A percentile compares a stretch with the other conserved stretches of the same genome.
phyloP scores from a whole-genome alignment of 2,888 invertebrate species.

The Apamea monoglypha region DNA sequence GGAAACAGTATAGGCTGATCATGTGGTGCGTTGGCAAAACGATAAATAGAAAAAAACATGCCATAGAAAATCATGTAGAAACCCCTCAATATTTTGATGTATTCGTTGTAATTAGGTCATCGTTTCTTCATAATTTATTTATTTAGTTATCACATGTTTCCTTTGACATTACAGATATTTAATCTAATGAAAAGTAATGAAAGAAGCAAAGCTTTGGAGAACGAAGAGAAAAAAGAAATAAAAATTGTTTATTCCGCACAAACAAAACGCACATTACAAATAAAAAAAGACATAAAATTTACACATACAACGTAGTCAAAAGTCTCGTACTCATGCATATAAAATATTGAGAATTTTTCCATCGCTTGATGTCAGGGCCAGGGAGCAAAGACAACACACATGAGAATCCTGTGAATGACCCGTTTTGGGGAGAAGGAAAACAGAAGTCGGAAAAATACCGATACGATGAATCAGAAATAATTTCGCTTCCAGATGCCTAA shows the following conservation, averaged over 20 bases:
- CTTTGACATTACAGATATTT: too few species aligned
- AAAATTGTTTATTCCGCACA: not conserved
- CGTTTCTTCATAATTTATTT: not conserved
- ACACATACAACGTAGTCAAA: too few species aligned
- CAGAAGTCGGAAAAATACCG: not conserved
- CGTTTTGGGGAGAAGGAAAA: not conserved
- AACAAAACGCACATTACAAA: too few species aligned
- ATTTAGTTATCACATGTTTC: too few species aligned
- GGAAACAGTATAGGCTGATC: too few species aligned
- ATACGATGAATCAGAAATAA: not conserved
- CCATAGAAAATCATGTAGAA: not conserved
- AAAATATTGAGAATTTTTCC: too few species aligned
- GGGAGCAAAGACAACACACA: too few species aligned
- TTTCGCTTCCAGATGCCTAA: not conserved
- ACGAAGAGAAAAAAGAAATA: too few species aligned
- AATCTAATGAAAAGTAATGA: too few species aligned
- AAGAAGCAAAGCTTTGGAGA: not conserved
- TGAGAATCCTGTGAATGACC: not conserved
- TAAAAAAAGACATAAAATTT: too few species aligned
- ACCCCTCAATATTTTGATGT: not conserved
- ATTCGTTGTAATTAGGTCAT: not conserved
- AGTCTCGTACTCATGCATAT: too few species aligned
- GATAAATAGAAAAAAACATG: not conserved
- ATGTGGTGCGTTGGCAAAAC: not conserved
- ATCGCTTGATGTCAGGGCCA: too few species aligned